phyloP scores from a whole-genome alignment of 2,113 vertebrate species.

The Turdus rufiventris region DNA sequence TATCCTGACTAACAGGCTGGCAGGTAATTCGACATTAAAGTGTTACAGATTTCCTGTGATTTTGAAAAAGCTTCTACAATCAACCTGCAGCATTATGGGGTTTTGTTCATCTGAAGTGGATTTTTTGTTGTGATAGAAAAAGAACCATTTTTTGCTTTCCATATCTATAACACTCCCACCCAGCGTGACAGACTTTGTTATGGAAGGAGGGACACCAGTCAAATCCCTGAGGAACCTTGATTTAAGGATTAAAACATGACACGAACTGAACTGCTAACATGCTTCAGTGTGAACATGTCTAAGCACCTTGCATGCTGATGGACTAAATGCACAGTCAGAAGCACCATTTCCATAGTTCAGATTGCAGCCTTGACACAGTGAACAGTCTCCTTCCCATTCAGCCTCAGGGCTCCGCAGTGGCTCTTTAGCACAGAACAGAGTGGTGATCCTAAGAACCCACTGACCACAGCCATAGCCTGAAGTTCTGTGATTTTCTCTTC shows the following conservation, averaged over 20 bases:
- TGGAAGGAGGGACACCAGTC: background rate
- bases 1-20: background rate
- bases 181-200: background rate
- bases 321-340: background rate
- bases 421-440: background rate
- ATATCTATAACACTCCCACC: background rate
- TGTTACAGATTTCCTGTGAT: background rate
- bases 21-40: background rate
- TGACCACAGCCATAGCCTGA: background rate
- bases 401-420: background rate
- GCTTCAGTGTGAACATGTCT: background rate
- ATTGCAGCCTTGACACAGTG: background rate
- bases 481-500: background rate
- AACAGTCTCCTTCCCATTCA: background rate
- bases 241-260: background rate
- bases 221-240: background rate
- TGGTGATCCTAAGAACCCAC: background rate
- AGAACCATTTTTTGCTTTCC: background rate
- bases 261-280: background rate
- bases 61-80: background rate
- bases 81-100: accelerated
- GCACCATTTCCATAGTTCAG: background rate
- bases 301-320: background rate
- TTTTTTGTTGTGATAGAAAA: background rate
- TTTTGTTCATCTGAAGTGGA: background rate